Base-by-base conservation (phyloP, 2,888 invertebrate species). In the Leucozona laternaria region DNA sequence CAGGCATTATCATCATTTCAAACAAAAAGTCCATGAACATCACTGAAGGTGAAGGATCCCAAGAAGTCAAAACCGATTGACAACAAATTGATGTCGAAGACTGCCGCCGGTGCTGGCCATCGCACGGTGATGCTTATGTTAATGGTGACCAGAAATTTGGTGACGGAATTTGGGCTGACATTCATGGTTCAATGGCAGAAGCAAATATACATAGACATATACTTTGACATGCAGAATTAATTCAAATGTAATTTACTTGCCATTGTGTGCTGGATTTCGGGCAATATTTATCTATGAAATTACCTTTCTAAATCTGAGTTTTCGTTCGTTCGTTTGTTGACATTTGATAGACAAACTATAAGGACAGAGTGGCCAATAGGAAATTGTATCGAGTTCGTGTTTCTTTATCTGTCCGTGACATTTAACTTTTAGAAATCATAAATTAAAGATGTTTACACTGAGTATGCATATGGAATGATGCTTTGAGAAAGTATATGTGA, bases 231-330 rank as follows among this genome's bases (percentile, higher is more conserved):
- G 78, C 58, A 71, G 86, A 82, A 82, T 86, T 86, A 86, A 82
- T 86, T 82, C 86, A 86, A 86, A 79, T 82, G 48, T 86, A 86
- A 86, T 86, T 75, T 86, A 82, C 75, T 66, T 66, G 58, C 82
- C 62, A 81, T 82, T 75, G 71, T 79, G 66, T 58, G 11, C 25
- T 62, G 50, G 79, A 55, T 66, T 53, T 86, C 72, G 66, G 71
- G 50, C 45, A 82, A 79, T 82, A 79, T 86, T 86, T 86, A 68
- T 75, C 50, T 64, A 71, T 78, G 79, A 66, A 86, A 86, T 86
- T 79, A 82, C 75, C 78, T 75, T 58, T 48, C 68, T n/a, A n/a
- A 85, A 85, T 73, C 72, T 50, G 72, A 43, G 31, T 40, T 58
- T 78, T 48, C 15, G 31, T 31, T 31, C 15, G 3, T 45, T 48